Evolutionary conservation across 2,888 invertebrate genomes (phyloP).

Genomic region (Melieria omissa): DNA sequence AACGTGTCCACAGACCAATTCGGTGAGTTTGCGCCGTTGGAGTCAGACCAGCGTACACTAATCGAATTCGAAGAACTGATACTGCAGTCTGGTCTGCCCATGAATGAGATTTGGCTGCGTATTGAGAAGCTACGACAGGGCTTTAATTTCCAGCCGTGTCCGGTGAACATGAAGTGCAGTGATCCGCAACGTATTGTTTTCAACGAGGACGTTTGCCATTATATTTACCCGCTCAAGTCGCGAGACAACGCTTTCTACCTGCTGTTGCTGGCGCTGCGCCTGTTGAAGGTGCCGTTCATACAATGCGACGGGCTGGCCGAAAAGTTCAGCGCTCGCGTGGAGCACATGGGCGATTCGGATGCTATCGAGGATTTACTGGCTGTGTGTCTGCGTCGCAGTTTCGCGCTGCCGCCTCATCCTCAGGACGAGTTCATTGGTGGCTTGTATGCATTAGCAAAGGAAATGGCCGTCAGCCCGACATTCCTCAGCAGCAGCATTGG

Average conservation of each 20-base stretch:
- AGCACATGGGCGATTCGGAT: conserved; percentile 64
- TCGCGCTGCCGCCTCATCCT: conserved; percentile 40
- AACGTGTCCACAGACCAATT: conserved; percentile 70
- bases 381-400: conserved; percentile 45
- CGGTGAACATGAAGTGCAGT: conserved; percentile 67
- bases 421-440: conserved; percentile 48
- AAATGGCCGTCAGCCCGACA: conserved; percentile 72
- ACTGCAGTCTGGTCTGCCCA: conserved; percentile 74
- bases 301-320: conserved; percentile 67
- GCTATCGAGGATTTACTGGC: conserved; percentile 69
- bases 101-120: conserved; percentile 79
- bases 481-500: conserved; percentile 72
- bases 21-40: conserved; percentile 55
- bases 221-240: conserved; percentile 76
- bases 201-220: conserved; percentile 73
- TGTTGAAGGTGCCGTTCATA: conserved; percentile 71
- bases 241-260: conserved; percentile 72
- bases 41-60: conserved; percentile 58
- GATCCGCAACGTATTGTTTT: conserved; percentile 76
- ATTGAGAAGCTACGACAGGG: conserved; percentile 79
- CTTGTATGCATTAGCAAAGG: conserved; percentile 63
- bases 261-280: conserved; percentile 71
- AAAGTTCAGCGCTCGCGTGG: conserved; percentile 60
- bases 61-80: conserved; percentile 74
- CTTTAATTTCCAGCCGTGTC: conserved; percentile 75